Evolutionary conservation across 2,888 invertebrate genomes (phyloP), one percentile per base, ranked within the genome.

Genomic region (Myathropa florea): DNA sequence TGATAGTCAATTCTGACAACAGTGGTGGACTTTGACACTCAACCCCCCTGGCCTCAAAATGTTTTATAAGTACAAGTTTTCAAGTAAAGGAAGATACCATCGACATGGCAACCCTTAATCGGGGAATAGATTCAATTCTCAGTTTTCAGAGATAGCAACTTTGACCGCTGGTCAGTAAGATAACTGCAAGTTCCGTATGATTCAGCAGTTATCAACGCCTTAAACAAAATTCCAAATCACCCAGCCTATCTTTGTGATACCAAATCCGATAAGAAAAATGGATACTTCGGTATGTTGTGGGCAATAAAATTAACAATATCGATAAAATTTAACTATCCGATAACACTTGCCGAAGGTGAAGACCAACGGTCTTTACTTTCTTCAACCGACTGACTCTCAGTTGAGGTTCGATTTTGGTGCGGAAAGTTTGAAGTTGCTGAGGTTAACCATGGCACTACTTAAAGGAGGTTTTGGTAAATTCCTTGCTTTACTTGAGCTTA

Each of bases 321-420:
- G 82, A 83, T 77, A 76, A 75, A 64, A 24, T 67, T 68, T 64
- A 14, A 73, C 67, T 26, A 65, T 53, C 59, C 60, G 71, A 83
- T 77, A 77, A 30, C 65, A 64, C 3, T 46, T 28, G 23, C 55
- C 12, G 18, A 70, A 26, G 14, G 30, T 60, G 10, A 7, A 10
- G n/a, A 9, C 23, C 2, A 33, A 36, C 33, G 55, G 61, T n/a
- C n/a, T n/a, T n/a, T n/a, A n/a, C n/a, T n/a, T n/a, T 18, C 23
- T 7, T 14, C 9, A 3, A 12, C 7, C 30, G 4, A 21, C 64
- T 7, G 7, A 18, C 39, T 36, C 18, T 65, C 71, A 79, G 79
- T 79, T 64, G 21, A 21, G 4, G 23, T 46, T 21, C n/a, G 64
- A 18, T 72, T 79, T 59, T 28, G 10, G 64, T 26, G 30, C 1